Evolutionary conservation across 2,797 vertebrate species (phyloP).

Genomic region (Arremon brunneinucha): DNA sequence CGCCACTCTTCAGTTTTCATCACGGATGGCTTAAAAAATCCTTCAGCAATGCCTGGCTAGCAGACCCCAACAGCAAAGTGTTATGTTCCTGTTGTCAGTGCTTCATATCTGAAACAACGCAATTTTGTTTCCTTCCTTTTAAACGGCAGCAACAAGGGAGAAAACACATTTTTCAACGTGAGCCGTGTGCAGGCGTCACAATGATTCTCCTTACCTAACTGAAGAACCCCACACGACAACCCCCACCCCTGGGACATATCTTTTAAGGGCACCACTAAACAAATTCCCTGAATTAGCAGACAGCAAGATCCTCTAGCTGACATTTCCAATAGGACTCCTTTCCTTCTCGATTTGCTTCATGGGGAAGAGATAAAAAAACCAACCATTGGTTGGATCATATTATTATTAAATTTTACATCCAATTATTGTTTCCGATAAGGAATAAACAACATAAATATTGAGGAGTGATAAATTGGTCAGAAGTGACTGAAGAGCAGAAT

Average conservation of each 20-base stretch:
- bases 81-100: neutral
- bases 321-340: neutral
- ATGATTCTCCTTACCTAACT: neutral
- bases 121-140: constrained; percentile 15
- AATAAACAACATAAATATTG: constrained; percentile 53
- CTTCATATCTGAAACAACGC: neutral
- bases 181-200: neutral
- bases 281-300: neutral
- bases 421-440: constrained; percentile 20
- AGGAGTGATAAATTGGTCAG: constrained; percentile 26
- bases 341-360: neutral
- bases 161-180: neutral
- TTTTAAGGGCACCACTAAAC: neutral
- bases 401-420: neutral
- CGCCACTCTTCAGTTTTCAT: neutral
- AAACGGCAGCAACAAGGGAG: neutral
- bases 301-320: neutral
- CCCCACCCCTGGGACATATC: neutral
- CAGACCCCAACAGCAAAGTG: neutral
- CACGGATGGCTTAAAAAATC: neutral
- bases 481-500: constrained; percentile 4
- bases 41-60: neutral
- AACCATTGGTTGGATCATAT: neutral
- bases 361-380: constrained; percentile 20
- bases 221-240: neutral